These are phyloP conservation scores for Choloepus didactylus DNA, from an alignment of 2,797 vertebrate species.

Conservation along the genomic window DNA sequence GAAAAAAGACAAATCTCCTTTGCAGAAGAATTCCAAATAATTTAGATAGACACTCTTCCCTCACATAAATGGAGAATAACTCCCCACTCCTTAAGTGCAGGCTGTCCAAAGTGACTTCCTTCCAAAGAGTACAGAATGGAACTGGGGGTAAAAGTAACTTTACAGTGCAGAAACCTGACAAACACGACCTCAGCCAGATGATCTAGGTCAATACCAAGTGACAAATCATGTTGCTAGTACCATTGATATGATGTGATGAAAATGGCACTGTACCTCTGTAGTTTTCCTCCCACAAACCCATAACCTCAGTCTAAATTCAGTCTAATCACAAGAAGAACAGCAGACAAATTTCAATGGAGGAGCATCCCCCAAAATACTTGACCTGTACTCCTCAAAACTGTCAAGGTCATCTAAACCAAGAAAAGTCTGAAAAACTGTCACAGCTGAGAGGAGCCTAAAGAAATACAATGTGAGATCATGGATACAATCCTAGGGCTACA, in stretches of 20 bases:
- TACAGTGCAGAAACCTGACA: background rate
- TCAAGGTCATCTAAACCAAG: background rate
- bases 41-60: background rate
- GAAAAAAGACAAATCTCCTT: background rate
- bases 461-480: background rate
- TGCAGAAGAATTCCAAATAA: background rate
- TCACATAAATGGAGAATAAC: background rate
- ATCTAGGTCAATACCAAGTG: background rate
- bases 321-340: background rate
- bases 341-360: background rate
- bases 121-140: background rate
- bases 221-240: accelerated
- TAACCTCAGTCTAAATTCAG: background rate
- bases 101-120: background rate
- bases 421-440: background rate
- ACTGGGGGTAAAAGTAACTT: background rate
- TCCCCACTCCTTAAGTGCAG: background rate
- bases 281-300: background rate
- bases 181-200: background rate
- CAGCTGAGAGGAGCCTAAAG: background rate
- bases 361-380: background rate
- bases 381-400: background rate
- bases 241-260: no score
- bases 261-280: background rate
- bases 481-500: background rate